phyloP scores from a whole-genome alignment of 2,888 invertebrate genomes.

The Cephonodes hylas region DNA sequence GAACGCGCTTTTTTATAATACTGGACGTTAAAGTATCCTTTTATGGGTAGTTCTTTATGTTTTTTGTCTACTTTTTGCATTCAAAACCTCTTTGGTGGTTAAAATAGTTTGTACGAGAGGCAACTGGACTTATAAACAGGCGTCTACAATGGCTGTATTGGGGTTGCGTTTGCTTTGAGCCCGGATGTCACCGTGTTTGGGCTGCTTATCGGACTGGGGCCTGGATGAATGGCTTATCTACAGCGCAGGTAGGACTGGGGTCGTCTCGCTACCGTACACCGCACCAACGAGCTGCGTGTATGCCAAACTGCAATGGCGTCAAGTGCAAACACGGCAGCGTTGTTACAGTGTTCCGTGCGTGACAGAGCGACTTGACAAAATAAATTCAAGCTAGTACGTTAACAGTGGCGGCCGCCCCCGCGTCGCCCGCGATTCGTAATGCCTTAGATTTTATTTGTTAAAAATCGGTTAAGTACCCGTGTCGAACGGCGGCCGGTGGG shows the following conservation, averaged over 20 bases:
- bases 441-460: conserved; percentile 81
- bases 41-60: neutral
- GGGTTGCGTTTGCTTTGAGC: conserved; percentile 49
- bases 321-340: neutral
- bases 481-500: conserved; percentile 75
- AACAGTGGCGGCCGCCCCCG: conserved; percentile 60
- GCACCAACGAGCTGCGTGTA: too few species aligned
- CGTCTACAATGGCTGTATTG: conserved; percentile 39
- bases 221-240: conserved; percentile 68
- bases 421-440: conserved; percentile 73
- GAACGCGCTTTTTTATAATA: neutral
- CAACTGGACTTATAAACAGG: neutral
- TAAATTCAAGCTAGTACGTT: conserved; percentile 60
- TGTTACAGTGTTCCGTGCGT: conserved; percentile 31
- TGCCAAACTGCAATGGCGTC: neutral
- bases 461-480: conserved; percentile 82
- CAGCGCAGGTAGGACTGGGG: conserved; percentile 49
- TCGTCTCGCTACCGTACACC: neutral
- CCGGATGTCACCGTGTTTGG: conserved; percentile 70
- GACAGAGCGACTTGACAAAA: conserved; percentile 47
- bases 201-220: conserved; percentile 57
- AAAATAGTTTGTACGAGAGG: neutral
- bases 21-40: neutral
- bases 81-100: neutral
- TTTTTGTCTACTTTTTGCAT: neutral